Conservation (phyloP, 2,797 vertebrate genomes). For the Myotis vivesi region DNA sequence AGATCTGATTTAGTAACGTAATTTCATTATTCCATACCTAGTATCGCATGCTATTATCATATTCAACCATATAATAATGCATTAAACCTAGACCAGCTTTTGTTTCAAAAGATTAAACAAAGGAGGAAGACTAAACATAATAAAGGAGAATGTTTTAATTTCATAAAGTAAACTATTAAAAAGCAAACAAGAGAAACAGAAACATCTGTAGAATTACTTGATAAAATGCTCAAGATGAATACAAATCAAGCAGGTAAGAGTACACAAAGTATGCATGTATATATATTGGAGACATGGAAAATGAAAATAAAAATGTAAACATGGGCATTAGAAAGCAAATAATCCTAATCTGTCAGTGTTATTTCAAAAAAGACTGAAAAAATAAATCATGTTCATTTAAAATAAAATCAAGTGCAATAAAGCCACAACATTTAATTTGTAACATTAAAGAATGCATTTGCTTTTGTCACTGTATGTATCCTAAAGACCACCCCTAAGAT, state of each 20-base stretch:
- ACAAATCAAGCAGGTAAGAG: neutral
- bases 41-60: neutral
- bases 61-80: neutral
- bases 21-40: neutral
- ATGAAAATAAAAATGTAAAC: constrained; percentile 11
- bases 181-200: constrained; percentile 23
- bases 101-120: neutral
- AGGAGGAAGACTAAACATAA: neutral
- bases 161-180: constrained; percentile 32
- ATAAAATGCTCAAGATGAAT: constrained; percentile 13
- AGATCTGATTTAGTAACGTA: neutral
- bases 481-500: neutral
- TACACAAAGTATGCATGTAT: neutral
- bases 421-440: neutral
- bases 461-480: neutral
- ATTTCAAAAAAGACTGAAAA: constrained; percentile 1
- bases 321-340: neutral
- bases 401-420: neutral
- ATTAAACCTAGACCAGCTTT: neutral
- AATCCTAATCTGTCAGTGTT: neutral
- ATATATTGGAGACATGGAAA: neutral
- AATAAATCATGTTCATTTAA: neutral
- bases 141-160: constrained; percentile 30
- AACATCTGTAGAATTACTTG: constrained; percentile 2
- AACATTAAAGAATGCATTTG: neutral